Evolutionary conservation across 2,888 invertebrate genomes (phyloP), one percentile per base, ranked within the genome.

Genomic region (Opisthograptis luteolata): DNA sequence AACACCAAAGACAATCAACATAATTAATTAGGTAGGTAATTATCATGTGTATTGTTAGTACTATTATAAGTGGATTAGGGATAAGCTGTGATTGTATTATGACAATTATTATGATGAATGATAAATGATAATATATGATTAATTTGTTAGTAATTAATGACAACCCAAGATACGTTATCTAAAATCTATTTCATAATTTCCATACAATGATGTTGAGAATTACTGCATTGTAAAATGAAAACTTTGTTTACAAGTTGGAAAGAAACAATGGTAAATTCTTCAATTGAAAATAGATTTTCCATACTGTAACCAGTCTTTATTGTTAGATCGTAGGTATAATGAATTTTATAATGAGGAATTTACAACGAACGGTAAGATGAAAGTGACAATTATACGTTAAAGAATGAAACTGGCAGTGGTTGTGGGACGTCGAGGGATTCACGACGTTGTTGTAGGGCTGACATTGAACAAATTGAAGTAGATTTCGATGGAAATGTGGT

Each of bases 321-420:
- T 37, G 42, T 52, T 52, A 55, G 47, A 59, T 52, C 42, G 28
- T 32, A 27, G 47, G 36, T 15, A 37, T 45, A 41, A 25, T 17
- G 57, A 53, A n/a, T n/a, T 8, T 40, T 48, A 43, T 25, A 14
- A 32, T 35, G 51, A 37, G 40, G 37, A 34, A 54, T 55, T 49
- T 55, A 60, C 60, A 60, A 44, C 37, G 58, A 60, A 44, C 37
- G 58, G 24, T 15, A 43, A 43, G 46, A 48, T 45, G 50, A 34
- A 30, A 37, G 45, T 42, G 34, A 25, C 10, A 40, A 57, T 47
- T 48, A 20, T 25, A 25, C 35, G 5, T n/a, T 24, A 12, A 34
- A 31, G 14, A 35, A 10, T 40, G 34, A 15, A 22, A 25, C 17
- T n/a, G 28, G 28, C 28, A 28, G 12, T 31, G 19, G 41, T 19